Evolutionary conservation across 2,797 vertebrate genomes (phyloP).

Genomic region (Galaxias olidus): DNA sequence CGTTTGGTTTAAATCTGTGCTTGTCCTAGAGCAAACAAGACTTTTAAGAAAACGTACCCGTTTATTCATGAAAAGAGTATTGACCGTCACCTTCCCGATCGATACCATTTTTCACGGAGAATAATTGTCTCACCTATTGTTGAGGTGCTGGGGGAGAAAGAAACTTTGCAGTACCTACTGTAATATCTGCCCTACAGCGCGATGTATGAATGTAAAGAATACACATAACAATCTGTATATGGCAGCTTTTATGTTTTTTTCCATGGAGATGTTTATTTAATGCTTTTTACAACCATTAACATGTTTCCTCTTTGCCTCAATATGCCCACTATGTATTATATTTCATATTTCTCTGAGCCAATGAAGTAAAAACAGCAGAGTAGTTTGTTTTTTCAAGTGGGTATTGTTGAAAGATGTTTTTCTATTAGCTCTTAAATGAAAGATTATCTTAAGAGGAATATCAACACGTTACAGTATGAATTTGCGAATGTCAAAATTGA

Average conservation of each 20-base stretch:
- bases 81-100: constrained; percentile 33
- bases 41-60: not conserved
- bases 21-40: constrained; percentile 3
- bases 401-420: constrained; percentile 63
- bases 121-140: constrained; percentile 50
- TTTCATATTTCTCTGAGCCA: constrained; percentile 64
- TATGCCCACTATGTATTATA: constrained; percentile 70
- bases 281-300: constrained; percentile 48
- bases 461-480: constrained; percentile 64
- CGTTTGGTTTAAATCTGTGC: constrained; percentile 18
- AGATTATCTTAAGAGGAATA: constrained; percentile 60
- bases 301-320: constrained; percentile 55
- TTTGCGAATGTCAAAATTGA: constrained; percentile 74
- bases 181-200: constrained; percentile 57
- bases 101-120: constrained; percentile 37
- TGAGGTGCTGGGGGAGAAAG: constrained; percentile 52
- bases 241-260: constrained; percentile 76
- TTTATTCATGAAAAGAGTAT: constrained; percentile 14
- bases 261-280: constrained; percentile 63
- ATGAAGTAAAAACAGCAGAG: constrained; percentile 48
- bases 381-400: constrained; percentile 56
- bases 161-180: constrained; percentile 53
- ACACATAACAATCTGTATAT: constrained; percentile 71
- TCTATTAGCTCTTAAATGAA: constrained; percentile 73
- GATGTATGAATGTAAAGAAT: constrained; percentile 82